Evolutionary conservation across 2,113 vertebrate genomes (phyloP), one percentile per base, ranked within the genome.

Genomic region (Thomomys bottae): DNA sequence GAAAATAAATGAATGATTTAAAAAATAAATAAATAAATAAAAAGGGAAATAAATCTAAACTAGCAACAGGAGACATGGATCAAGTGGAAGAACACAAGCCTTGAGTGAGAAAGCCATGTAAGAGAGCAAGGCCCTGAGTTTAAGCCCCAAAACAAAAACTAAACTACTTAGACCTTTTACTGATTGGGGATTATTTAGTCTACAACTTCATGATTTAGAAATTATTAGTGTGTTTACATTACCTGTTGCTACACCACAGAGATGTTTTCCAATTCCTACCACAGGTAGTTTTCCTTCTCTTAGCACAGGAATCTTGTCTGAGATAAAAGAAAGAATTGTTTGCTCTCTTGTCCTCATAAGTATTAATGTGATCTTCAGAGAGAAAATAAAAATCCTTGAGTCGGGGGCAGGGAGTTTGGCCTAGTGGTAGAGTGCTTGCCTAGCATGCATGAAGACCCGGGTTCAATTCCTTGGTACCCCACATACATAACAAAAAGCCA

Each of bases 171-270:
- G 23, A 7, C 5, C 34, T 38, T 7, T 72, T 23, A 71, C 26
- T 14, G 23, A 21, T 30, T 3, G 30, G 6, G 71, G 66, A 23
- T 49, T 57, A 59, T 34, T 61, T 30, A 83, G 49, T 45, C 49
- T 70, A 82, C 54, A 75, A 49, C 6, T 67, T 78, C 45, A 21
- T 3, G 2, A 18, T 38, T 23, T 93, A 82, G 36, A 92, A 8
- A 63, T 32, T 12, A 57, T 64, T 11, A 78, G 23, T 0, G 0
- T 63, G 40, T 92, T 86, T 91, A 73, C 95, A 15, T 45, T 97
- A 99, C 99, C 99, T 98, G 99, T 99, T 0, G 99, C 99, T n/a
- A 98, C 98, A 92, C 99, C 99, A 97, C 99, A 99, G 84, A 99
- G 94, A 95, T 99, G 99, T 90, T 99, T 99, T 26, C 99, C 99